phyloP scores from a whole-genome alignment of 2,888 invertebrate genomes.

The Anthrax anthrax region DNA sequence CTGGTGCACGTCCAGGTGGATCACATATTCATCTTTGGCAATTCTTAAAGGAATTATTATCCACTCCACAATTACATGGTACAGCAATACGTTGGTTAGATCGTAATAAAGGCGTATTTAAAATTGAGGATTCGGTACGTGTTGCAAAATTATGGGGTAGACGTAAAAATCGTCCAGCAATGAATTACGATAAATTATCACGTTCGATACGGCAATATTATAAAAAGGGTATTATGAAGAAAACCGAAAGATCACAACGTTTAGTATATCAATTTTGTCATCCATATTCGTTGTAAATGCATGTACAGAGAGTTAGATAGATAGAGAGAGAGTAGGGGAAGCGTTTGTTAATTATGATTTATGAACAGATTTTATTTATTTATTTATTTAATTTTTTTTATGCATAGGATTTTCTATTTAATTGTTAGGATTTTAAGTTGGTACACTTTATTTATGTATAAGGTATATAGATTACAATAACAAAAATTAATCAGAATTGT shows the following conservation, averaged over 20 bases:
- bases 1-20: constrained; percentile 40
- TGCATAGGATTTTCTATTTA: too few relatives aligned
- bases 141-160: constrained; percentile 98
- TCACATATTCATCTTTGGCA: constrained; percentile 98
- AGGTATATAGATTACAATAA: too few relatives aligned
- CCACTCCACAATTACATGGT: constrained; percentile 75
- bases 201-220: constrained; percentile 97
- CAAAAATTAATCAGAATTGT: too few relatives aligned
- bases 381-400: too few relatives aligned
- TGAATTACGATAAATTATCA: constrained; percentile 99
- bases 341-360: too few relatives aligned
- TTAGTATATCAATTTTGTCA: constrained; percentile 98
- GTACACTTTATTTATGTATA: not conserved
- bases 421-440: too few relatives aligned
- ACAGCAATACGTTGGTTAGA: constrained; percentile 97
- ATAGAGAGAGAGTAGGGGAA: too few relatives aligned
- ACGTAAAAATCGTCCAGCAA: constrained; percentile 93
- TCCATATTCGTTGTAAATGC: constrained; percentile 47
- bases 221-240: constrained; percentile 99
- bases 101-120: constrained; percentile 87
- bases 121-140: constrained; percentile 95
- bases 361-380: too few relatives aligned
- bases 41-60: constrained; percentile 88
- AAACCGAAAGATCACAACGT: constrained; percentile 93
- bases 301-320: not conserved